Conservation (phyloP, 1,140 invertebrate species). For the Cyclina sinensis region DNA sequence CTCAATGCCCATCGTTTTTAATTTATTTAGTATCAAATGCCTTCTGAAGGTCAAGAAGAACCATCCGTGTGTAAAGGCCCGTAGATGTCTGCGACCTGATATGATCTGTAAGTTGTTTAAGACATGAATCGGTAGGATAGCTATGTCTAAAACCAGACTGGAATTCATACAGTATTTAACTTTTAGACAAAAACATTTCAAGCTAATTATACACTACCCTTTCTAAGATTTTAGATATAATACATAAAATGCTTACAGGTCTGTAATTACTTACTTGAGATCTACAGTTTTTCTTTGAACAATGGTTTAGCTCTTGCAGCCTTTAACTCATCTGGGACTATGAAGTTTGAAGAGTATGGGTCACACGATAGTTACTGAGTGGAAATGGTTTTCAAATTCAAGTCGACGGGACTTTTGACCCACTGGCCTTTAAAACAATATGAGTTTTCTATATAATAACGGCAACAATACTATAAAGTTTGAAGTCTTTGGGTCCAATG, state of each 20-base stretch:
- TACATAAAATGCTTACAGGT: conserved; percentile 19
- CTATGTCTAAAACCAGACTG: conserved; percentile 42
- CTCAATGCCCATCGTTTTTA: conserved; percentile 2
- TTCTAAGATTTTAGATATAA: conserved; percentile 58
- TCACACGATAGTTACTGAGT: no score
- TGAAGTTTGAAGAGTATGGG: no score
- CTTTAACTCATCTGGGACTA: neutral
- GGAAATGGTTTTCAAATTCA: no score
- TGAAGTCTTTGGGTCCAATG: no score
- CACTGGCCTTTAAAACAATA: no score
- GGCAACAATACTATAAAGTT: no score
- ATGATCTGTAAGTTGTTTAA: conserved; percentile 47
- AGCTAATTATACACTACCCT: conserved; percentile 40
- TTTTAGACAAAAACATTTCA: neutral
- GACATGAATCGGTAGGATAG: conserved; percentile 51
- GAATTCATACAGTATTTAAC: conserved; percentile 44
- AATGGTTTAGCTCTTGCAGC: neutral
- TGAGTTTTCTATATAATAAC: no score
- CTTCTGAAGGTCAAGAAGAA: conserved; percentile 64
- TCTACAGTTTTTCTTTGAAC: neutral
- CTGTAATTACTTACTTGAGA: conserved; percentile 40
- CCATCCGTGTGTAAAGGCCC: conserved; percentile 49
- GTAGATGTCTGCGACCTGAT: conserved; percentile 43
- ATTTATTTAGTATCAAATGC: conserved; percentile 61
- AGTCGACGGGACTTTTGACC: no score